A percentile compares a stretch with the other conserved stretches of the same genome.
phyloP scores from a whole-genome alignment of 2,888 invertebrate genomes.

The Rapana venosa region DNA sequence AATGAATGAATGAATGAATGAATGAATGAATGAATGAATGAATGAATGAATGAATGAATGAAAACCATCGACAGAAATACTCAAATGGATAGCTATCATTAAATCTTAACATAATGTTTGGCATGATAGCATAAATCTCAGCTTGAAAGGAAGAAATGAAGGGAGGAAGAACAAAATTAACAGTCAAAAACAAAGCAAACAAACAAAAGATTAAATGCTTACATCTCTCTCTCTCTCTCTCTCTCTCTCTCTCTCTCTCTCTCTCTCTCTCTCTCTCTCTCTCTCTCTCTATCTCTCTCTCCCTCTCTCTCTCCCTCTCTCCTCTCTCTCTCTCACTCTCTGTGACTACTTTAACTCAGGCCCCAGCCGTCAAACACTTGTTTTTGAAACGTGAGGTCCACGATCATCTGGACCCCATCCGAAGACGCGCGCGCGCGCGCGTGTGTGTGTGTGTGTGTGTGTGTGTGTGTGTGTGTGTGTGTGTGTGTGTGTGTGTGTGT shows the following conservation, averaged over 20 bases:
- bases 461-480: background rate
- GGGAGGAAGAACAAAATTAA: too few relatives aligned
- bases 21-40: background rate
- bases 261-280: background rate
- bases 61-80: background rate
- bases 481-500: background rate
- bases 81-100: too few relatives aligned
- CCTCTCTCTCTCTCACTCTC: background rate
- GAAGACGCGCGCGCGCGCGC: background rate
- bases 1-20: background rate
- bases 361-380: background rate
- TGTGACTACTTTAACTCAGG: background rate
- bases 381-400: too few relatives aligned
- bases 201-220: background rate
- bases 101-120: too few relatives aligned
- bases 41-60: too few relatives aligned
- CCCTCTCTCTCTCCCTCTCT: slow-evolving; percentile 8
- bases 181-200: too few relatives aligned
- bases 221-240: background rate
- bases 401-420: too few relatives aligned
- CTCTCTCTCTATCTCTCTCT: background rate
- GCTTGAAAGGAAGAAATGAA: background rate
- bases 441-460: background rate
- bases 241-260: slow-evolving; percentile 7
- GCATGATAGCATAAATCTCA: too few relatives aligned